Evolutionary conservation across 2,888 invertebrate species (phyloP).

Genomic region (Leucoptera coffeella): DNA sequence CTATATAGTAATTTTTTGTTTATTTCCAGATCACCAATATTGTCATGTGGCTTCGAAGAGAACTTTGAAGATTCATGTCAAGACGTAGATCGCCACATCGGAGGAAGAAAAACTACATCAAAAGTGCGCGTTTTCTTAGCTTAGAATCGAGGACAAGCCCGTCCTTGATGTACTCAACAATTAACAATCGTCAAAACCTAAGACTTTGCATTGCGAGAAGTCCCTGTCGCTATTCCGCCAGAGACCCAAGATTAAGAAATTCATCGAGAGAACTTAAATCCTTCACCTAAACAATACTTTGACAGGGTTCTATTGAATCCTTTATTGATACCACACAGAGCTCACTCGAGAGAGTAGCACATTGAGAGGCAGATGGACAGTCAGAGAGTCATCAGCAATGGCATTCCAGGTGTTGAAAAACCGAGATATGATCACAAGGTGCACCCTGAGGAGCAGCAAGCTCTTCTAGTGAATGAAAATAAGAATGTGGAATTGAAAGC

Average conservation of each 20-base stretch:
- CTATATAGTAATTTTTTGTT: no score
- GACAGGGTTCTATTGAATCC: no score
- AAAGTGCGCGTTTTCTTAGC: constrained; percentile 39
- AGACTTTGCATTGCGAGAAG: constrained; percentile 40
- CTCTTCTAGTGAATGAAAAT: no score
- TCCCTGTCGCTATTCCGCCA: constrained; percentile 45
- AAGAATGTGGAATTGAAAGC: no score
- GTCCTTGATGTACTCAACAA: constrained; percentile 52
- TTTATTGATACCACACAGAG: no score
- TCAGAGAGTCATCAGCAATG: constrained; percentile 34
- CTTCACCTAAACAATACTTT: constrained; percentile 30
- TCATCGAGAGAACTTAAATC: constrained; percentile 41
- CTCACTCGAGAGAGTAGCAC: neutral
- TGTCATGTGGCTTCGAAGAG: constrained; percentile 35
- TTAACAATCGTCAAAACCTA: constrained; percentile 41
- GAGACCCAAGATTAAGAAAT: constrained; percentile 58
- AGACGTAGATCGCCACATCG: constrained; percentile 22
- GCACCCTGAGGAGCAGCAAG: constrained; percentile 45
- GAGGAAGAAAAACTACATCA: constrained; percentile 21
- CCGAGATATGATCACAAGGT: constrained; percentile 27
- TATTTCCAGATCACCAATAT: constrained; percentile 32
- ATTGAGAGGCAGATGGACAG: constrained; percentile 34
- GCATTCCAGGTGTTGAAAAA: constrained; percentile 39
- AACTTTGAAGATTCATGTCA: constrained; percentile 46
- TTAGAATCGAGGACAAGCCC: constrained; percentile 47